Base-by-base conservation (phyloP, 2,888 invertebrate species). In the Thera britannica region DNA sequence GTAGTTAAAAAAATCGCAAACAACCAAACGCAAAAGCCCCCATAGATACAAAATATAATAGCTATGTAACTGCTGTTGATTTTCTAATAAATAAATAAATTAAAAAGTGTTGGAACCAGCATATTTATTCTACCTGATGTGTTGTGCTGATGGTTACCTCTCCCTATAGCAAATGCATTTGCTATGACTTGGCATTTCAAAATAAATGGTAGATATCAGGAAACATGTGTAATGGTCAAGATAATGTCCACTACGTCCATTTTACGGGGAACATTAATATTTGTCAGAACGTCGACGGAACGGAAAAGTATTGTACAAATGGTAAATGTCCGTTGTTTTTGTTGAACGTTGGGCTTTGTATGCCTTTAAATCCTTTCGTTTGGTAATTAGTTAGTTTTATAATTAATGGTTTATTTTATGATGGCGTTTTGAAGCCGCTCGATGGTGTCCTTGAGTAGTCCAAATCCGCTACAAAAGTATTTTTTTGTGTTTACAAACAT, bases 151-250 rank as follows among this genome's bases (percentile, higher is more conserved):
- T 23, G 7, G 41, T 41, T 41, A 41, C 5, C 6, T 51, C 51
- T 51, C 7, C n/a, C 4, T 49, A 48, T 41, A 41, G 7, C 51
- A 52, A 8, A 3, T 52, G 3, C 52, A 52, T 2, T 3, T 8
- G 12, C 12, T 51, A 34, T 34, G 9, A 8, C 9, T 34, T 34
- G 34, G 34, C 52, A 52, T 52, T 52, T 52, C 34, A 23, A 52
- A 52, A 52, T 52, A 34, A 34, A 52, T 52, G 34, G 8, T 34
- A 34, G 38, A 57, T 57, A 55, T 59, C 59, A 58, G 73, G 75
- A 77, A 79, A 73, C 72, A 77, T 74, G 80, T 78, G 82, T 83
- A 83, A 84, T 81, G 82, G 80, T 81, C 81, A 81, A 80, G 79
- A 80, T 83, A 82, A 83, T 83, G 67, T 66, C 62, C 55, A 73